Evolutionary conservation across 2,797 vertebrate genomes (phyloP).

Genomic region (Allobates femoralis): DNA sequence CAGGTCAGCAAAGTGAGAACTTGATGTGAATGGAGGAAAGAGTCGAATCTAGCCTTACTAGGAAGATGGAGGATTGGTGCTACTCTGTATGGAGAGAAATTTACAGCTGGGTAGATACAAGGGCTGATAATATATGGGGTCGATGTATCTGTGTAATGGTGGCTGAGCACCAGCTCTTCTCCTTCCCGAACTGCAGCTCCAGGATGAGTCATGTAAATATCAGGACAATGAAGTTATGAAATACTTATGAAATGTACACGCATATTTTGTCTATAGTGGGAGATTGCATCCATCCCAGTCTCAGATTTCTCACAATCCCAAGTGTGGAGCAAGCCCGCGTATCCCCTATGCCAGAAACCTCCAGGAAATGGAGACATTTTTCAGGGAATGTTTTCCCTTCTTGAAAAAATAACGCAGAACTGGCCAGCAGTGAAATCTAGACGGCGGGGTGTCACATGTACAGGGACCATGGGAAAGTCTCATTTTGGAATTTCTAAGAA

Average conservation of each 20-base stretch:
- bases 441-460: neutral
- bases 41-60: neutral
- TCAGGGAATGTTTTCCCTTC: neutral
- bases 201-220: conserved; percentile 39
- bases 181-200: neutral
- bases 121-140: neutral
- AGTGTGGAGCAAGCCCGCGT: neutral
- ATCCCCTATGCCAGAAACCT: neutral
- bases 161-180: neutral
- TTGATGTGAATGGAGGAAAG: no score
- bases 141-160: neutral
- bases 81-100: no score
- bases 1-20: neutral
- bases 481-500: neutral
- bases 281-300: conserved; percentile 39
- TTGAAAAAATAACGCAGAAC: neutral
- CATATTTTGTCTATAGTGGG: conserved; percentile 46
- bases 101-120: no score
- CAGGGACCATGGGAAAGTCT: neutral
- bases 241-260: conserved; percentile 35
- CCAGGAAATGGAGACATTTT: neutral
- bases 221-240: conserved; percentile 46
- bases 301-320: conserved; percentile 30
- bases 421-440: neutral
- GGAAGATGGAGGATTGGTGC: no score